phyloP scores from a whole-genome alignment of 2,797 vertebrate genomes.

The Lycodopsis pacificus region DNA sequence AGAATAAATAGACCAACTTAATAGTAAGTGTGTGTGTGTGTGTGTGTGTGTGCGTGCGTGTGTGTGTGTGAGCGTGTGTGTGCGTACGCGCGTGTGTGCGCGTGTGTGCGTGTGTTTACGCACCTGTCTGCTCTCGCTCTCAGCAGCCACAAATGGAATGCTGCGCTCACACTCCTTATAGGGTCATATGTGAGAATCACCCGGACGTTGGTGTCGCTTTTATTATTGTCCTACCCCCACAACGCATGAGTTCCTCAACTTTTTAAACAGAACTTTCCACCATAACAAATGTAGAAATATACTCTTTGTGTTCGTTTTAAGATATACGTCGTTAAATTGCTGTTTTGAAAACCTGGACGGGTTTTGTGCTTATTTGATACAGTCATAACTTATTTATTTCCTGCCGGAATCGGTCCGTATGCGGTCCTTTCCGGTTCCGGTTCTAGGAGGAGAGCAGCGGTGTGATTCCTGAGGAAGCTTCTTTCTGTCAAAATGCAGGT shows the following conservation, averaged over 20 bases:
- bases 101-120: constrained; percentile 5
- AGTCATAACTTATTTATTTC: constrained; percentile 14
- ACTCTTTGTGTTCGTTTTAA: accelerated
- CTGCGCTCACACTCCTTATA: constrained; percentile 73
- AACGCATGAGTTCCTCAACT: not conserved
- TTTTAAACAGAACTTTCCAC: not conserved
- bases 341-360: accelerated
- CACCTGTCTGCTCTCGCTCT: constrained; percentile 47
- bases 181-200: constrained; percentile 66
- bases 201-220: constrained; percentile 76
- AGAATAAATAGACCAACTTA: not conserved
- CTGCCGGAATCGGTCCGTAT: constrained; percentile 51
- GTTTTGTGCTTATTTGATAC: accelerated
- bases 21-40: not conserved
- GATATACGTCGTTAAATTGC: accelerated
- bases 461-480: constrained; percentile 65
- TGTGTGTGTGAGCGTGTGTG: constrained; percentile 5
- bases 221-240: constrained; percentile 70
- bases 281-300: accelerated
- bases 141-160: constrained; percentile 66
- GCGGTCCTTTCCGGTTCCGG: constrained; percentile 76
- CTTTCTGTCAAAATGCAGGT: constrained; percentile 78
- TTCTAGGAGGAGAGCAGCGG: constrained; percentile 36
- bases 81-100: constrained; percentile 7
- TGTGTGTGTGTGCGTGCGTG: not conserved